Evolutionary conservation across 1,140 invertebrate genomes (phyloP), one percentile per base, ranked within the genome.

Genomic region (Drosophila subobscura): DNA sequence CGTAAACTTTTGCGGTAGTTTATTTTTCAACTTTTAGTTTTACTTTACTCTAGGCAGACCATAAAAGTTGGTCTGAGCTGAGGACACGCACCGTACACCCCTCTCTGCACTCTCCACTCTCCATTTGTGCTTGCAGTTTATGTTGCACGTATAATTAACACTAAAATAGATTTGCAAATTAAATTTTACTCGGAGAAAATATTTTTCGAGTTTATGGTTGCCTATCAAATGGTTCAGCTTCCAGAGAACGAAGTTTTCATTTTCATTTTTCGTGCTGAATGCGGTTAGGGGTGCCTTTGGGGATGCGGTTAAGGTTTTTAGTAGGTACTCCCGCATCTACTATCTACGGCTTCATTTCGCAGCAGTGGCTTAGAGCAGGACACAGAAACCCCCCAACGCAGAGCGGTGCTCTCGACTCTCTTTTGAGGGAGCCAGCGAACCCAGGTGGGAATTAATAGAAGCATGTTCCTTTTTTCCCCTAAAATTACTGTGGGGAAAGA

Each of bases 111-210:
- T 10, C 29, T 10, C 10, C 33, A 12, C 12, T 37, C 33, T 37
- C 10, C 33, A 10, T 8, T 51, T 61, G 52, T 14, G 23, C 49
- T 20, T 51, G 47, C 50, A 51, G 41, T 60, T 45, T 67, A 75
- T 55, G 33, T 56, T 67, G 61, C 63, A 67, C 55, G 63, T 60
- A 55, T 75, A 68, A 76, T 76, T 75, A 76, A 60, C 51, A 76
- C 44, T 59, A 42, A 76, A 76, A 75, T 66, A 76, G 45, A 68
- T 76, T 68, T 60, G 14, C 44, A 75, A 67, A 27, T 56, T 29
- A n/a, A 74, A 67, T 67, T 53, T 59, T 40, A 47, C 33, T 23
- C 53, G 29, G 27, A 5, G 33, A 41, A 14, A 50, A 63, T 54
- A 49, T 54, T 67, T 47, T 42, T 25, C 27, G 46, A 54, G 49